Conservation (phyloP, 2,797 vertebrate species). For the Gymnopithys bicolor region DNA sequence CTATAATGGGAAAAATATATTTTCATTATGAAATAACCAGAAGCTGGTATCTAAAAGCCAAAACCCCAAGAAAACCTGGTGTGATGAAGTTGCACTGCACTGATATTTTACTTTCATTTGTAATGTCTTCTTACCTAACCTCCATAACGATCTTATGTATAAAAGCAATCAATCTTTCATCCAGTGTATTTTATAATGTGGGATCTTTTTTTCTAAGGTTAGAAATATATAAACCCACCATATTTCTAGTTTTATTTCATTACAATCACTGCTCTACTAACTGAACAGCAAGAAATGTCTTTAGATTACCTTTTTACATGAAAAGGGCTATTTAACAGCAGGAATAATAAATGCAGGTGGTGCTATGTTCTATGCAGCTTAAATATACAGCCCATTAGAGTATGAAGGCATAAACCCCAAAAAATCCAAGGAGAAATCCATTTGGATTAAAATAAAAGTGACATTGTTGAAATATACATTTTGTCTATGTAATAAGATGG, state of each 20-base stretch:
- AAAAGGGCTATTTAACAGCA: constrained; percentile 9
- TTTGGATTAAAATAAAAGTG: background rate
- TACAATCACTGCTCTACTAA: background rate
- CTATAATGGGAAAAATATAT: background rate
- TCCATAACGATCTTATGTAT: background rate
- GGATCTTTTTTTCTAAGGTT: background rate
- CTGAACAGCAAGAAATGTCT: background rate
- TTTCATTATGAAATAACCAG: background rate
- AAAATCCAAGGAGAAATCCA: background rate
- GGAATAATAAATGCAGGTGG: background rate
- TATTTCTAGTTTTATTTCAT: background rate
- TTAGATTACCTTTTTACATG: background rate
- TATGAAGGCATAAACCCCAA: background rate
- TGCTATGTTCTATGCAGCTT: background rate
- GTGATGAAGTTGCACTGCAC: background rate
- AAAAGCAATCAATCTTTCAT: background rate
- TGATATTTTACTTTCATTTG: background rate
- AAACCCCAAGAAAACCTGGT: background rate
- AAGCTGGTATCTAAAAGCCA: background rate
- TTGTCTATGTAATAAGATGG: background rate
- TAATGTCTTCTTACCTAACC: background rate
- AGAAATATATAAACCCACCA: background rate
- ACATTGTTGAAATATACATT: background rate
- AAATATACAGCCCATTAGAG: background rate
- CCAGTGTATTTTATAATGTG: background rate